A percentile compares a stretch with the other conserved stretches of the same genome.
Evolutionary conservation across 2,797 vertebrate genomes (phyloP).

Genomic region (Acanthornis magna): DNA sequence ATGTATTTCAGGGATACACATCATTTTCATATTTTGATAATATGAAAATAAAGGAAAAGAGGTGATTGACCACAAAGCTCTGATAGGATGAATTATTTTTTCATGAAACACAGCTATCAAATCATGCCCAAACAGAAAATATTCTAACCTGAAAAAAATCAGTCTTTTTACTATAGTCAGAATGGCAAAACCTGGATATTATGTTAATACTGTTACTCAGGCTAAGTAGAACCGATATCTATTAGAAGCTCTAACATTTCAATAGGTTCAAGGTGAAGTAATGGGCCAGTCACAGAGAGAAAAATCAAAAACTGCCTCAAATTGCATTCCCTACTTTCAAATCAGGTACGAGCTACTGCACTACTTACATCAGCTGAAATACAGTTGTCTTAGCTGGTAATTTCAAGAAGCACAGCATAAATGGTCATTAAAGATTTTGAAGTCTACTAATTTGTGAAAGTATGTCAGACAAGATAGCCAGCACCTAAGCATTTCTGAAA

Average conservation of each 20-base stretch:
- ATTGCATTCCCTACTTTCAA: not conserved
- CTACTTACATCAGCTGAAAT: not conserved
- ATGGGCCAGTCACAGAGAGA: not conserved
- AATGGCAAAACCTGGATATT: not conserved
- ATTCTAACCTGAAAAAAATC: not conserved
- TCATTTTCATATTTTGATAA: not conserved
- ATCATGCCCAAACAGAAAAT: not conserved
- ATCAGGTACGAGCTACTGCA: not conserved
- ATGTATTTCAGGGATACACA: not conserved
- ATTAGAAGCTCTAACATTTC: not conserved
- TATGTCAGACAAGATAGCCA: not conserved
- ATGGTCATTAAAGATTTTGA: not conserved
- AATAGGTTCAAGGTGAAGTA: not conserved
- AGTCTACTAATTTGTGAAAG: not conserved
- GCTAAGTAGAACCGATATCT: not conserved
- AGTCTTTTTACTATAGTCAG: not conserved
- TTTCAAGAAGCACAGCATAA: not conserved
- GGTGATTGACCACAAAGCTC: not conserved
- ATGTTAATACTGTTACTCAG: not conserved
- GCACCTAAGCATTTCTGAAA: not conserved
- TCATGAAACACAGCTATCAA: not conserved
- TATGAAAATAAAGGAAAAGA: not conserved
- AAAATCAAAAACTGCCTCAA: not conserved
- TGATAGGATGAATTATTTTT: slow-evolving; percentile 1
- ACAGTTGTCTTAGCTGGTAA: not conserved